These are phyloP conservation scores for Desmodus rotundus DNA, from an alignment of 2,113 vertebrate genomes.

Conservation along the genomic window DNA sequence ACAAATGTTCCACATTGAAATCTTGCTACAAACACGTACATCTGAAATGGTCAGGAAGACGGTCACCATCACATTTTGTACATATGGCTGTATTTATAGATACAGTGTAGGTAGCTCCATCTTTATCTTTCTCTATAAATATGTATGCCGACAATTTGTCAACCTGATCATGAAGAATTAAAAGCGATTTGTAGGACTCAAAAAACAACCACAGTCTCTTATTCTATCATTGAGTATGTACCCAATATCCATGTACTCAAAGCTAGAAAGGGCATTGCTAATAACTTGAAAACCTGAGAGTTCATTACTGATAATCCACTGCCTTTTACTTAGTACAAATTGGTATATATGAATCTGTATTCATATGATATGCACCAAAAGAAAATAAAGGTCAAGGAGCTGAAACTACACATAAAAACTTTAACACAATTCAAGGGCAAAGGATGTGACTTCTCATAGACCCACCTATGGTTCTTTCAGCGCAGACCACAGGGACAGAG, in stretches of 20 bases:
- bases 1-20: neutral
- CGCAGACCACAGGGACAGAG: neutral
- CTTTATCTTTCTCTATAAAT: conserved; percentile 57
- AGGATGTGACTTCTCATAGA: neutral
- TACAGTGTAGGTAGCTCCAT: conserved; percentile 48
- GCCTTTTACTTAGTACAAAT: conserved; percentile 34
- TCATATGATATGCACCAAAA: neutral
- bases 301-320: conserved; percentile 58
- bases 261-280: conserved; percentile 25
- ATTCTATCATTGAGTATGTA: conserved; percentile 19
- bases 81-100: conserved; percentile 55
- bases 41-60: conserved; percentile 4
- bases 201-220: neutral
- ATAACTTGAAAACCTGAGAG: conserved; percentile 62
- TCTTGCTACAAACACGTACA: neutral
- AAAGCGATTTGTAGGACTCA: conserved; percentile 26
- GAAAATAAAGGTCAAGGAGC: conserved; percentile 41
- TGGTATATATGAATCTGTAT: neutral
- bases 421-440: conserved; percentile 41
- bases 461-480: too few species aligned
- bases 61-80: neutral
- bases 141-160: conserved; percentile 52
- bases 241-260: neutral
- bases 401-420: neutral
- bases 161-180: conserved; percentile 37